Conservation (phyloP, 2,797 vertebrate species). For the Brachyalestes nurse region DNA sequence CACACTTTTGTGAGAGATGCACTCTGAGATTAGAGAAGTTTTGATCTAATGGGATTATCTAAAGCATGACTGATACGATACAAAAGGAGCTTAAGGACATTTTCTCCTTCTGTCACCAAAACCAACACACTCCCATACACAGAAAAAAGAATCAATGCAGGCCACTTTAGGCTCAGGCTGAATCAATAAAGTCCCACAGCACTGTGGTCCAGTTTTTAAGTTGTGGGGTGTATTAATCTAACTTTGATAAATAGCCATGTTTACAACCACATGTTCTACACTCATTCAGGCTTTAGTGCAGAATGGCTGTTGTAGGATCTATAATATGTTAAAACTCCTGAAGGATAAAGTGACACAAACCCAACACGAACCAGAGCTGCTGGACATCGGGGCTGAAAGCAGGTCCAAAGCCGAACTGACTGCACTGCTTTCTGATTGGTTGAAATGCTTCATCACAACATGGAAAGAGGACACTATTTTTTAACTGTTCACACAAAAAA, state of each 20-base stretch:
- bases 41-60: constrained; percentile 1
- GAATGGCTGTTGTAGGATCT: not conserved
- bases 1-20: too few species aligned
- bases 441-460: too few species aligned
- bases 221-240: constrained; percentile 23
- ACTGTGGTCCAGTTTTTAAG: constrained; percentile 12
- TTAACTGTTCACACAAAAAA: too few species aligned
- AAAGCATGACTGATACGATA: not conserved
- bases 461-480: too few species aligned
- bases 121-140: not conserved
- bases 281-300: not conserved
- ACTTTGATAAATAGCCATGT: constrained; percentile 30
- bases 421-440: too few species aligned
- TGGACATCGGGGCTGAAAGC: too few species aligned
- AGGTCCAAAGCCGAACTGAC: too few species aligned
- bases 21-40: not conserved
- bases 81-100: not conserved
- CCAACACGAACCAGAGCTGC: too few species aligned
- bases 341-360: too few species aligned
- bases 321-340: too few species aligned
- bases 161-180: constrained; percentile 16
- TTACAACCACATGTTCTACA: constrained; percentile 27
- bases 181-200: constrained; percentile 34
- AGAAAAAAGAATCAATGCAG: constrained; percentile 44
- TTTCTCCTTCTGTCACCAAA: constrained; percentile 15